Percentiles rank a stretch among this genome's conserved stretches.
phyloP scores from a whole-genome alignment of 2,888 invertebrate genomes.

The Crepidodera aurea region DNA sequence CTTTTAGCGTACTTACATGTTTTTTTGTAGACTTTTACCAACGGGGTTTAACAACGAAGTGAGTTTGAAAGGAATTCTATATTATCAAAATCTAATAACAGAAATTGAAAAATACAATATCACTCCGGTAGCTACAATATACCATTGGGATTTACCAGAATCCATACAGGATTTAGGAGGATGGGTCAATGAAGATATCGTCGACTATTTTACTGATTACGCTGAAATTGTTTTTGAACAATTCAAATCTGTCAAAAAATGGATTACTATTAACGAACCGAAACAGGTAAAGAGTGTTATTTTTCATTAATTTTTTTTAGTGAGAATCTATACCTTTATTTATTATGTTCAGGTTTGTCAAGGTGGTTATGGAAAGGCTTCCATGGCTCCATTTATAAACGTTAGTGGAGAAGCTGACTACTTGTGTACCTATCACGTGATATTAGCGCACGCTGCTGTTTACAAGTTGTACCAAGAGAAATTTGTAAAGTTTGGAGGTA shows the following conservation, averaged over 20 bases:
- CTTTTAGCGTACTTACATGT: no score
- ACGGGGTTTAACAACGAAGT: constrained; percentile 62
- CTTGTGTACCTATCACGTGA: constrained; percentile 68
- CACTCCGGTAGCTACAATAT: constrained; percentile 36
- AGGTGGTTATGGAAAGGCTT: constrained; percentile 53
- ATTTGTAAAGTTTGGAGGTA: constrained; percentile 18
- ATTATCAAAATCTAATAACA: constrained; percentile 38
- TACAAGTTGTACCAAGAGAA: constrained; percentile 55
- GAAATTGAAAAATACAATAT: constrained; percentile 26
- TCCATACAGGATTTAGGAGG: constrained; percentile 63
- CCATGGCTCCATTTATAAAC: constrained; percentile 61
- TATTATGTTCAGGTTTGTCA: constrained; percentile 9
- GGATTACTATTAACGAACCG: constrained; percentile 67
- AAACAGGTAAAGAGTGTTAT: constrained; percentile 43
- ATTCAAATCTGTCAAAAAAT: constrained; percentile 64
- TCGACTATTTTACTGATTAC: constrained; percentile 68
- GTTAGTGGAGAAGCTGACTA: constrained; percentile 68
- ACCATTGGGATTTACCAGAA: constrained; percentile 70
- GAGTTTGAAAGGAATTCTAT: constrained; percentile 60
- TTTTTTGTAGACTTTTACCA: constrained; percentile 62
- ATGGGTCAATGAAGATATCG: constrained; percentile 70
- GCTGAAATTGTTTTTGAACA: constrained; percentile 63
- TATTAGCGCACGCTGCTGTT: constrained; percentile 70
- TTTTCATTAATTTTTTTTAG: not conserved
- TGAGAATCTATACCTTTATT: not conserved